Evolutionary conservation across 2,888 invertebrate genomes (phyloP).

Genomic region (Thymelicus acteon): DNA sequence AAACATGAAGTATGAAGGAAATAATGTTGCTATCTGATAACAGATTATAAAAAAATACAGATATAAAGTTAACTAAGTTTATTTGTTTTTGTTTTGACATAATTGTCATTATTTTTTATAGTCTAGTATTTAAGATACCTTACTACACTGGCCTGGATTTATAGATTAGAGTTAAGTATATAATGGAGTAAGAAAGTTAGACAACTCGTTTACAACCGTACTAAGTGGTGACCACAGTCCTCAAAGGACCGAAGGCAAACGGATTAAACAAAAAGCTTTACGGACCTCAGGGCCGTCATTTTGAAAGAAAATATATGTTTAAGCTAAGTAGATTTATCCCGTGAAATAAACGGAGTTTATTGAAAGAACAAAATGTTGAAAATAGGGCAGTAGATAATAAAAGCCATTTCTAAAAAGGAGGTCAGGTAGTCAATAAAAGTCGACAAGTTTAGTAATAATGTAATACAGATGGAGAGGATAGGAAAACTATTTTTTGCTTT

Average conservation of each 20-base stretch:
- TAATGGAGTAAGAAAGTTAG: neutral
- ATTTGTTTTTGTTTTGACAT: too few relatives aligned
- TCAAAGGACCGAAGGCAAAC: constrained; percentile 11
- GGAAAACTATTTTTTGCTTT: too few relatives aligned
- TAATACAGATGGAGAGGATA: too few relatives aligned
- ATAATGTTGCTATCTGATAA: too few relatives aligned
- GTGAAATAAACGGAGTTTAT: constrained; percentile 11
- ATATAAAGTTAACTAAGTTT: too few relatives aligned
- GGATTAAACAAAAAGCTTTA: constrained; percentile 20
- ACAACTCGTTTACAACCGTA: neutral
- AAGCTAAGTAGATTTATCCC: constrained; percentile 17
- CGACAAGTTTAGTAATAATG: too few relatives aligned
- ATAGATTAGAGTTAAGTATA: constrained; percentile 3
- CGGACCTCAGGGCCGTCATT: constrained; percentile 9
- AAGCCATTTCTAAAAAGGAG: neutral
- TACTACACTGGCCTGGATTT: neutral
- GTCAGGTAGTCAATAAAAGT: too few relatives aligned
- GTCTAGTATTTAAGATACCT: too few relatives aligned
- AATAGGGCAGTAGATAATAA: neutral
- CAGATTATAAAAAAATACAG: too few relatives aligned
- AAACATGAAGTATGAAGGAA: too few relatives aligned
- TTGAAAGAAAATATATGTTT: constrained; percentile 27
- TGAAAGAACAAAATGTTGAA: neutral
- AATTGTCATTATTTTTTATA: too few relatives aligned
- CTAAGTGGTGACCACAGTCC: constrained; percentile 7